Percentiles rank a stretch among this genome's conserved stretches.
Conservation (phyloP, 2,888 invertebrate genomes). For the Perdita meconis region DNA sequence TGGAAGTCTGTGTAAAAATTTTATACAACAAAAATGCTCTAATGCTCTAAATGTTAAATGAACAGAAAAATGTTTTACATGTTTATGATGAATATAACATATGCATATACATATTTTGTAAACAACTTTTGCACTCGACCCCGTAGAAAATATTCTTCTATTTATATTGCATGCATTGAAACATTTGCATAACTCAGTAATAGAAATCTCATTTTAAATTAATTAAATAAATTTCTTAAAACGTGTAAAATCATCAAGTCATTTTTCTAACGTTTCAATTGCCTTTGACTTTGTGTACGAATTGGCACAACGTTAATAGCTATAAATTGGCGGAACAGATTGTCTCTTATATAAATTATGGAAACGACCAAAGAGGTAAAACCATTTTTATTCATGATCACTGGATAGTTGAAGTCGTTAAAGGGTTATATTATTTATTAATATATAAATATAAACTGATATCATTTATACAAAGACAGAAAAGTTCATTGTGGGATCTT, state of each 20-base stretch:
- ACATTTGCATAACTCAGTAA: too few relatives aligned
- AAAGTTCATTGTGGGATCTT: neutral
- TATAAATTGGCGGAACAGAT: conserved; percentile 14
- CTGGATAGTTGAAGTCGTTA: neutral
- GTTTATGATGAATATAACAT: too few relatives aligned
- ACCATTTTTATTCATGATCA: neutral
- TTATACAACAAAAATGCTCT: too few relatives aligned
- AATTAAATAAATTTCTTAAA: too few relatives aligned
- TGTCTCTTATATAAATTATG: conserved; percentile 14
- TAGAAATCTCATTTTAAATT: too few relatives aligned
- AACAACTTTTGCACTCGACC: conserved; percentile 15
- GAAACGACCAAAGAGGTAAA: neutral
- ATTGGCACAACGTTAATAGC: conserved; percentile 42
- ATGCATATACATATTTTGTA: too few relatives aligned
- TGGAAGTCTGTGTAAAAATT: too few relatives aligned
- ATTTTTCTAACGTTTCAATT: neutral
- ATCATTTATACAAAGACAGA: neutral
- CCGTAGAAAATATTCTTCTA: conserved; percentile 69
- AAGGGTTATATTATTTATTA: neutral
- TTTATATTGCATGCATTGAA: too few relatives aligned
- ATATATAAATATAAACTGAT: neutral
- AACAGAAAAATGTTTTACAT: too few relatives aligned
- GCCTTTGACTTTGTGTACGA: conserved; percentile 4
- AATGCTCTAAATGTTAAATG: too few relatives aligned
- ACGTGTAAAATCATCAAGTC: too few relatives aligned